Conservation (phyloP, 1,140 invertebrate species). For the Drosophila chauvacae region DNA sequence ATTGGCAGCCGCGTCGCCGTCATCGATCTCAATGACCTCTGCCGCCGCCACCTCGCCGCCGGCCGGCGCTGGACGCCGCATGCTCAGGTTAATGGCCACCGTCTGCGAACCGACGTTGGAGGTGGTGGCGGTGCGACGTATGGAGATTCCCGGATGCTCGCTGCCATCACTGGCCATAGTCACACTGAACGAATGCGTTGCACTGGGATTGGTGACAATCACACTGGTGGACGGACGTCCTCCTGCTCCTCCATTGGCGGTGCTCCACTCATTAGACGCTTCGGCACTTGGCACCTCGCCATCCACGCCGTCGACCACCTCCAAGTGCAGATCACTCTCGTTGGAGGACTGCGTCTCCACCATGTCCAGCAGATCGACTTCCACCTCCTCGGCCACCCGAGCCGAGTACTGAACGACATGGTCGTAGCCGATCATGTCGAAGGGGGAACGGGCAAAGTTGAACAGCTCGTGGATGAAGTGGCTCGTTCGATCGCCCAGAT, state of each 20-base stretch:
- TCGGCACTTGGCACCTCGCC: constrained; percentile 33
- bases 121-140: constrained; percentile 59
- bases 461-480: constrained; percentile 96
- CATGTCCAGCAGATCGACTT: constrained; percentile 67
- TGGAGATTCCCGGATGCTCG: constrained; percentile 68
- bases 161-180: constrained; percentile 71
- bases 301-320: constrained; percentile 30
- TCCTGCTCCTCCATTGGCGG: constrained; percentile 3
- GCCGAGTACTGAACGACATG: constrained; percentile 86
- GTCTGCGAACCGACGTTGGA: constrained; percentile 72
- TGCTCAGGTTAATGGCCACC: constrained; percentile 72
- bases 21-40: constrained; percentile 71
- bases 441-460: constrained; percentile 93
- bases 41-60: constrained; percentile 30
- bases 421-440: constrained; percentile 92
- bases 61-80: constrained; percentile 59
- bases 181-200: constrained; percentile 72
- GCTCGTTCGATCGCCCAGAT: constrained; percentile 86
- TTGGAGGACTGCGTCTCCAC: constrained; percentile 61
- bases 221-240: constrained; percentile 66
- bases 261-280: constrained; percentile 32
- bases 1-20: constrained; percentile 70
- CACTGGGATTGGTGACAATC: constrained; percentile 74
- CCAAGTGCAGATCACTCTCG: constrained; percentile 27
- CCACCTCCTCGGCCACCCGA: constrained; percentile 68